phyloP scores from a whole-genome alignment of 2,888 invertebrate genomes.

The Hylaea fasciaria region DNA sequence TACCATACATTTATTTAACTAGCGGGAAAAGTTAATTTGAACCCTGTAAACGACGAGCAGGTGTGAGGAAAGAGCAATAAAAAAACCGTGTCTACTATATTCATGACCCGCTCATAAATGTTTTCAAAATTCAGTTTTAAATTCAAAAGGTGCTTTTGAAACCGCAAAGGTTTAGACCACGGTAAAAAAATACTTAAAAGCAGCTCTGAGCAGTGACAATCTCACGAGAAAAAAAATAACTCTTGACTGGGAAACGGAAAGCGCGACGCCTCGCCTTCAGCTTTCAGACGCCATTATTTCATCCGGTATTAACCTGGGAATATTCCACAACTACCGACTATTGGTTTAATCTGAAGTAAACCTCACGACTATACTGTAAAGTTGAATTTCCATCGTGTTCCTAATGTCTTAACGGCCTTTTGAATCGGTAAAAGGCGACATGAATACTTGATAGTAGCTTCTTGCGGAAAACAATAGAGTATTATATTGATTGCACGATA shows the following conservation, averaged over 20 bases:
- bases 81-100: constrained; percentile 29
- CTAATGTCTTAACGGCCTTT: constrained; percentile 50
- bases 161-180: constrained; percentile 52
- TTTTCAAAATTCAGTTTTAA: constrained; percentile 57
- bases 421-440: constrained; percentile 29
- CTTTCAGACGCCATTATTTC: constrained; percentile 73
- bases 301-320: constrained; percentile 63
- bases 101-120: constrained; percentile 39
- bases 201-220: constrained; percentile 58
- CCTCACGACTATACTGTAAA: constrained; percentile 54
- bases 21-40: constrained; percentile 34
- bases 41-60: constrained; percentile 31
- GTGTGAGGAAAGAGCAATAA: constrained; percentile 31
- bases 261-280: constrained; percentile 67
- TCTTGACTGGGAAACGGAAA: constrained; percentile 66
- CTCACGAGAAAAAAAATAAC: constrained; percentile 60
- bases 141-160: constrained; percentile 51
- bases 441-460: constrained; percentile 50
- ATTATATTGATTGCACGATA: constrained; percentile 55
- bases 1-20: constrained; percentile 31
- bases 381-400: constrained; percentile 61
- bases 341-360: constrained; percentile 54
- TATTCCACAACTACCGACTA: constrained; percentile 53
- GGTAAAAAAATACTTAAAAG: constrained; percentile 55
- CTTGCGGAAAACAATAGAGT: constrained; percentile 54